Conservation (phyloP, 2,113 vertebrate species). For the Brachionichthys hirsutus region DNA sequence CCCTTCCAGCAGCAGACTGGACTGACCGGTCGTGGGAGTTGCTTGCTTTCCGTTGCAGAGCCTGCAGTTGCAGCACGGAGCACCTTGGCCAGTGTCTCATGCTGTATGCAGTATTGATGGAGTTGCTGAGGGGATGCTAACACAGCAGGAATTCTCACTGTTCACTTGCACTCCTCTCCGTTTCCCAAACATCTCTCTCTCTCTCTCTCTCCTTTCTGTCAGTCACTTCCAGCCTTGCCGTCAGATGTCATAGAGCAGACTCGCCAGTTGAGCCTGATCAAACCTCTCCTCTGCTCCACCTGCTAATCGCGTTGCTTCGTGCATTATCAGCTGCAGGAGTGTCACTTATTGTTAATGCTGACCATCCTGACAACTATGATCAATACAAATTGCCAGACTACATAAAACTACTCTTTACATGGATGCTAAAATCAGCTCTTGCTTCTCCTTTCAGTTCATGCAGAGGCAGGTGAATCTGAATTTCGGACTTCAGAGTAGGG, state of each 20-base stretch:
- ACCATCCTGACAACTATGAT: no score
- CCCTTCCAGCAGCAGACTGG: conserved; percentile 44
- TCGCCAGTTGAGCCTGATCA: conserved; percentile 66
- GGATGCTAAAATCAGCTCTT: no score
- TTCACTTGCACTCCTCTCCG: conserved; percentile 44
- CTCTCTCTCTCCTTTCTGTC: conserved; percentile 10
- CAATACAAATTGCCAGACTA: no score
- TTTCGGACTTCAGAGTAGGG: no score
- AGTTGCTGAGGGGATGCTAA: conserved; percentile 83
- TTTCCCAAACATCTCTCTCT: conserved; percentile 9
- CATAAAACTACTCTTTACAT: no score
- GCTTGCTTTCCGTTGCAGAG: conserved; percentile 50
- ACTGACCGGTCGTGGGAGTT: conserved; percentile 60
- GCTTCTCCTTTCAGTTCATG: no score
- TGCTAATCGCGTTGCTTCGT: conserved; percentile 2
- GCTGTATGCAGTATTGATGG: conserved; percentile 83
- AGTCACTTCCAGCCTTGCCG: conserved; percentile 52
- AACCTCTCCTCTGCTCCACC: conserved; percentile 41
- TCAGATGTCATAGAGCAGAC: conserved; percentile 60
- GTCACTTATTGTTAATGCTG: no score
- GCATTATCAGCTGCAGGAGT: background rate
- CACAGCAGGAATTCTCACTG: conserved; percentile 78
- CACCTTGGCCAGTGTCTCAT: conserved; percentile 75
- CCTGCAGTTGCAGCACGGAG: conserved; percentile 68
- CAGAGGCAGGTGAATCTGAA: no score